These are phyloP conservation scores for Monopterus albus DNA, from an alignment of 2,113 vertebrate genomes.

Conservation along the genomic window DNA sequence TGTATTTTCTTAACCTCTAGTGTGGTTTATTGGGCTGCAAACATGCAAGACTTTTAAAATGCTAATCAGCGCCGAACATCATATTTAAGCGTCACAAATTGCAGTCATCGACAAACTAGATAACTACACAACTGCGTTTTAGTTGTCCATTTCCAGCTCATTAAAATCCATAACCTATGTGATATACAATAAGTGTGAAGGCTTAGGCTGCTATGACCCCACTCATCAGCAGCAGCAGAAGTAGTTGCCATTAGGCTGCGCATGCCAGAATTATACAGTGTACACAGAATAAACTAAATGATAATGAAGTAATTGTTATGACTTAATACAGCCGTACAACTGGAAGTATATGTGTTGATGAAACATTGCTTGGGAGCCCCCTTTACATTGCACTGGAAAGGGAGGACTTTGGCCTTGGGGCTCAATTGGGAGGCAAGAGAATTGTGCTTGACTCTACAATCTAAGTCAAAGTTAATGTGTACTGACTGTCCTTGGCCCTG, in stretches of 20 bases:
- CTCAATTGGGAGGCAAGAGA: neutral
- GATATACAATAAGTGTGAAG: neutral
- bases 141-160: neutral
- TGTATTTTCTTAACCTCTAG: neutral
- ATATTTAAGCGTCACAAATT: conserved; percentile 18
- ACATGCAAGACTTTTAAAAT: neutral
- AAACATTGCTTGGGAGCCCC: no score
- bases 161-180: neutral
- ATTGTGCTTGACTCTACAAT: conserved; percentile 19
- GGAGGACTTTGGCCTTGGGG: neutral
- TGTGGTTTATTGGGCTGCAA: conserved; percentile 7
- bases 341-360: neutral
- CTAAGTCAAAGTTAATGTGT: conserved; percentile 22
- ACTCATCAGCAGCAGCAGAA: neutral
- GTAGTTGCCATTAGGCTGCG: no score
- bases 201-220: neutral
- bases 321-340: neutral
- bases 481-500: conserved; percentile 28
- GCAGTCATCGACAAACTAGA: neutral
- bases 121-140: neutral
- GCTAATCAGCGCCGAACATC: conserved; percentile 5
- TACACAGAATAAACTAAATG: no score
- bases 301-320: no score
- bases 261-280: no score
- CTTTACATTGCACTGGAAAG: neutral